phyloP scores from a whole-genome alignment of 2,113 vertebrate genomes.

The Balaeniceps rex region DNA sequence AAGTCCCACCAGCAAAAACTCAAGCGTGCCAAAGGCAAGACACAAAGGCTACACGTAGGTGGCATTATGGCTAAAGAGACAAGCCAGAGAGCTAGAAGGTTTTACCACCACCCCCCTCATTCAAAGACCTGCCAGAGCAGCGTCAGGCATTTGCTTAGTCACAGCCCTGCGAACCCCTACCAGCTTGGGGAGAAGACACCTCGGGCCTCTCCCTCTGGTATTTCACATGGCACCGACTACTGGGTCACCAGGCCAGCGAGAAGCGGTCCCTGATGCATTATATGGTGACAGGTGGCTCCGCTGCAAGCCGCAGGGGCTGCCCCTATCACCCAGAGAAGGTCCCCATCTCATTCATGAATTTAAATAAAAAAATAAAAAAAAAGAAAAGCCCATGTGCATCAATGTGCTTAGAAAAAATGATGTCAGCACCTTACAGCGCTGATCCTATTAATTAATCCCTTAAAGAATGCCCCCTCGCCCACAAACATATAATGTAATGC shows the following conservation, averaged over 20 bases:
- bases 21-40: not conserved
- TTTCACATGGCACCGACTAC: not conserved
- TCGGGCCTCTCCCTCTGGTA: not conserved
- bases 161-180: not conserved
- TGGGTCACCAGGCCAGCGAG: not conserved
- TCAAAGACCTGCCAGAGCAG: not conserved
- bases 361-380: not conserved
- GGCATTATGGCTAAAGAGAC: not conserved
- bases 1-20: not conserved
- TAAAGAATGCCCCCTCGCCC: constrained; percentile 1
- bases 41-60: not conserved
- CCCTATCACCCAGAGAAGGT: not conserved
- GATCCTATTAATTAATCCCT: constrained; percentile 55
- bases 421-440: not conserved
- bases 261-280: not conserved
- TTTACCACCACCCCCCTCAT: not conserved
- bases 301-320: not conserved
- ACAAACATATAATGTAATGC: constrained; percentile 39
- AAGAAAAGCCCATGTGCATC: not conserved
- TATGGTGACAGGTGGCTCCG: not conserved
- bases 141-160: not conserved
- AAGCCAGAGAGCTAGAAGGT: not conserved
- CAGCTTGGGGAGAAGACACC: not conserved
- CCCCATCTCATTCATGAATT: constrained; percentile 2
- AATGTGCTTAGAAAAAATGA: not conserved